Evolutionary conservation across 2,797 vertebrate genomes (phyloP).

Genomic region (Myoxocephalus aenaeus): DNA sequence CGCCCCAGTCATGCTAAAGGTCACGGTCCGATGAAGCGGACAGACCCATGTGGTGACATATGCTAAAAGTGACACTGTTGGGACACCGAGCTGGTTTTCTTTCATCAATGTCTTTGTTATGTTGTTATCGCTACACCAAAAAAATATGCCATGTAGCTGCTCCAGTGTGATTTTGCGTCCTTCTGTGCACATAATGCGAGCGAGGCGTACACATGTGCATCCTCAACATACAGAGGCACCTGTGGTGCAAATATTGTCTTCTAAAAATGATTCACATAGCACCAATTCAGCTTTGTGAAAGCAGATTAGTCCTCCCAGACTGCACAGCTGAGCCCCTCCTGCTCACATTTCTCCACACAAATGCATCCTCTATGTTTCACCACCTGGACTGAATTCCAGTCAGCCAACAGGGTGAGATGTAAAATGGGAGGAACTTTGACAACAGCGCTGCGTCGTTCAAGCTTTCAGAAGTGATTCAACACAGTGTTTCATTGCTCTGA

Average conservation of each 20-base stretch:
- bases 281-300: constrained; percentile 22
- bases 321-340: neutral
- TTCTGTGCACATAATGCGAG: neutral
- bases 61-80: too few relatives aligned
- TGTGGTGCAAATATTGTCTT: constrained; percentile 21
- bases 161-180: neutral
- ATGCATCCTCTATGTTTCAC: constrained; percentile 7
- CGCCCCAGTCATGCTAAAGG: too few relatives aligned
- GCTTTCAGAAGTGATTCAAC: constrained; percentile 16
- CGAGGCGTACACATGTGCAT: neutral
- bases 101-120: too few relatives aligned
- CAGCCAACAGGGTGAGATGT: constrained; percentile 4
- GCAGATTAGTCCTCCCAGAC: constrained; percentile 49
- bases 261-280: constrained; percentile 17
- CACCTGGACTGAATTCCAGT: constrained; percentile 13
- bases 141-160: neutral
- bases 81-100: too few relatives aligned
- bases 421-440: constrained; percentile 1
- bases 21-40: too few relatives aligned
- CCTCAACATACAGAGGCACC: constrained; percentile 3
- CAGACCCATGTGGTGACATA: too few relatives aligned
- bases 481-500: constrained; percentile 6
- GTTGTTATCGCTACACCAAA: neutral
- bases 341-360: constrained; percentile 22
- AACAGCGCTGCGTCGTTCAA: neutral